Evolutionary conservation across 1,140 invertebrate genomes (phyloP), one percentile per base, ranked within the genome.

Genomic region (Drosophila persimilis): DNA sequence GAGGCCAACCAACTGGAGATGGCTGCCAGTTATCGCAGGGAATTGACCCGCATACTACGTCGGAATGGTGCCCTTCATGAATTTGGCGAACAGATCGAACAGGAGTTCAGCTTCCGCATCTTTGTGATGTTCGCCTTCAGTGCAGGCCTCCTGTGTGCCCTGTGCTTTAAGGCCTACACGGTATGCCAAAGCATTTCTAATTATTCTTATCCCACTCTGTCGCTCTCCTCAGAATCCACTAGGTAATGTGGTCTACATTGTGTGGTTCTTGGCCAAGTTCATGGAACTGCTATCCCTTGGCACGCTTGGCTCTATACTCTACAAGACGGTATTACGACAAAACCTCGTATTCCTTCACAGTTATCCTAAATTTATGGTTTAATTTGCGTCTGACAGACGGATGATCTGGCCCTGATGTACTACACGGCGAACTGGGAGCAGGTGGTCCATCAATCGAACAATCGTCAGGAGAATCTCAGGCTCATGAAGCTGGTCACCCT

Each of bases 111-210:
- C 26, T 79, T 90, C 44, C 84, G 84, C 0, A 77, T 90, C 6
- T 90, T 90, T 35, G 64, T 90, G 6, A 75, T 86, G 80, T 83
- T 90, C 31, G 67, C 74, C 0, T 80, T 90, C 3, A 90, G 89
- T 9, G 70, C 88, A 0, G 74, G 54, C 0, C 47, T 89, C 13
- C 70, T 90, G 6, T 90, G 89, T 35, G 84, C 66, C 9, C 51
- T 80, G 62, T 70, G 81, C 20, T 90, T 85, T n/a, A 90, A 90
- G 55, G 65, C 80, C 2, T 89, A 73, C 39, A 90, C 88, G 54
- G 83, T 85, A 20, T 7, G 20, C 15, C 2, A 24, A 8, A 29
- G 24, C 11, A 26, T 3, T 13, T 11, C 3, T n/a, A 48, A 8
- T n/a, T 20, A 11, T n/a, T 50, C 6, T 13, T 43, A 7, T 15